Base-by-base conservation (phyloP, 2,888 invertebrate genomes). In the Oscheius onirici region DNA sequence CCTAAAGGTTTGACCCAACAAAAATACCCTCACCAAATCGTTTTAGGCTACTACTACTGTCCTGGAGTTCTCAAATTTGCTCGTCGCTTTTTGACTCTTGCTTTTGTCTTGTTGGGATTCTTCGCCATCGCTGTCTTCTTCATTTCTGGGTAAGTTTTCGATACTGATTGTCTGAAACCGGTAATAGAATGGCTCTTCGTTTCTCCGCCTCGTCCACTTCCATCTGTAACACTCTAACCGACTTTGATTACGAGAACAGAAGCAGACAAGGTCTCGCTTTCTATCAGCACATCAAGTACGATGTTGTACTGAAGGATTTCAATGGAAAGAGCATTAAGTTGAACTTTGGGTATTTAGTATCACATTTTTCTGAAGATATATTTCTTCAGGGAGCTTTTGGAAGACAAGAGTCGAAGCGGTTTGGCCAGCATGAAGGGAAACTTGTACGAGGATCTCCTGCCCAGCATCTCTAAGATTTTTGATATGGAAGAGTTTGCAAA, bases 221-320 rank as follows among this genome's bases (percentile, higher is more conserved):
- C 41, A 41, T 58, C n/a, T 58, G 58, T 41, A 40, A 43, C 24
- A 20, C 58, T 2, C 41, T 58, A 41, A 55, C 24, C 8, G 55
- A 20, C 3, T 11, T 26, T n/a, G 52, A 52, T 13, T 13, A 10
- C 26, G 22, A 24, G 26, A 55, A 55, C 34, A n/a, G n/a, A 8
- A 55, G 3, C 15, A 15, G 24, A 11, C 26, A 55, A 8, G 55
- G 24, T 8, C 28, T 55, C 11, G 26, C 15, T 8, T 55, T 55
- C 11, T 55, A 55, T 26, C 26, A 55, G 46, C 5, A 5, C 22
- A 52, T 15, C 6, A 22, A 20, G n/a, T 52, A 17, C 22, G 20
- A 3, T 3, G 15, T 52, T 17, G 20, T 3, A 3, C 52, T 52
- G 20, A 52, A 52, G 20, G 22, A 52, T 20, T 52, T 52, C 13